Base-by-base conservation (phyloP, 2,888 invertebrate species). In the Scaptodrosophila latifasciaeformis region DNA sequence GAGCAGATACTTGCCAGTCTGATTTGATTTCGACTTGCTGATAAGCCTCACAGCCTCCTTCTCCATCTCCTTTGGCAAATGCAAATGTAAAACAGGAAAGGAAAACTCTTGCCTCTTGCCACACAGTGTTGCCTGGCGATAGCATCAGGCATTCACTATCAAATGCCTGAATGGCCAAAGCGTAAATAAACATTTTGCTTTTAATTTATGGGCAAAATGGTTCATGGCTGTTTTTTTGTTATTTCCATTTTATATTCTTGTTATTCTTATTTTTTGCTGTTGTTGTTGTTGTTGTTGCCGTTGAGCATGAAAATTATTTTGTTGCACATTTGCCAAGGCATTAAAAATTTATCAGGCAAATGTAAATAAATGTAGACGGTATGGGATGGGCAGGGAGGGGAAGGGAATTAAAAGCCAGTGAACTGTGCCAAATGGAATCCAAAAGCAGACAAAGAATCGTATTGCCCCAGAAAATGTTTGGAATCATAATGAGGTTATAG, bases 151-250 rank as follows among this genome's bases (percentile, higher is more conserved):
- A 17, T 17, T 6, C 34, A 2, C 37, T 2, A 15, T 37, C 17
- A 3, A 13, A 37, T 5, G 10, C 9, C 17, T 37, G 1, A 29
- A 46, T 61, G 56, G 59, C 65, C 67, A 50, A 53, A 47, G 61
- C 70, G 70, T 65, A 71, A 75, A 71, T 71, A 72, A 72, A 75
- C 76, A 72, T 71, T 72, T 75, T 67, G 65, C 65, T 54, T 76
- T 69, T 65, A 75, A 72, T 72, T 72, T 76, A 76, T 76, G 72
- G 67, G 67, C 58, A 29, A 34, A 12, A 34, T 44, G 54, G 49
- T 44, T 40, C 46, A 30, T 47, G 44, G 47, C 49, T 40, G 34
- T n/a, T n/a, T n/a, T n/a, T n/a, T 31, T 49, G 45, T 7, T 51
- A 40, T 37, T 46, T 3, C 18, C 13, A 4, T 30, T n/a, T n/a